Evolutionary conservation across 2,888 invertebrate genomes (phyloP), one percentile per base, ranked within the genome.

Genomic region (Dilophus febrilis): DNA sequence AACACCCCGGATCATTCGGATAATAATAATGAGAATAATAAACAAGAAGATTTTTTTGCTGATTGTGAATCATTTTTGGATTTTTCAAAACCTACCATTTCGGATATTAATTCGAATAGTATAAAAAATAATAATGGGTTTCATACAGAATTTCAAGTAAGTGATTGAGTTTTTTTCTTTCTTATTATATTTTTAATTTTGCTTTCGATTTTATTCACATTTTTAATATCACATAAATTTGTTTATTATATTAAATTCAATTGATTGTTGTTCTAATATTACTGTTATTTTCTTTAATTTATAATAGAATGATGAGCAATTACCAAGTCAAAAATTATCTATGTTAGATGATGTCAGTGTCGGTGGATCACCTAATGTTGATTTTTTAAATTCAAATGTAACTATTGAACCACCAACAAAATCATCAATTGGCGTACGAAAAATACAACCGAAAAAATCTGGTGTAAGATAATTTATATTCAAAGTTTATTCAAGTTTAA

Each of bases 31-130:
- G 12, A 19, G 11, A 68, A 72, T 50, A 80, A 80, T 51, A 66
- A 65, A 42, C 76, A 77, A 54, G 74, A 78, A 53, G 72, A 95
- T 65, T 95, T 94, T 68, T 94, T 94, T 66, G 78, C 80, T 42
- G 83, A 86, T 62, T 80, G 76, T 69, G 76, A 71, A 51, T 64
- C n/a, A n/a, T n/a, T n/a, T n/a, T n/a, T n/a, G n/a, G n/a, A n/a
- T n/a, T n/a, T 59, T 43, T 58, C 59, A 51, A 60, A 59, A 40
- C 58, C 58, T 49, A 52, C 47, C 52, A 56, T 56, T 27, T 46
- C 53, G 46, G 51, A 57, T 53, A 59, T 58, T 64, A 60, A 69
- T 63, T 56, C 61, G 10, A 39, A 36, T 36, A 42, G 26, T 38
- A 36, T 35, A 37, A 40, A 33, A 32, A 30, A 37, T 27, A 43